These are phyloP conservation scores for Cyrtodaria siliqua DNA, from an alignment of 2,888 invertebrate species.

Conservation along the genomic window DNA sequence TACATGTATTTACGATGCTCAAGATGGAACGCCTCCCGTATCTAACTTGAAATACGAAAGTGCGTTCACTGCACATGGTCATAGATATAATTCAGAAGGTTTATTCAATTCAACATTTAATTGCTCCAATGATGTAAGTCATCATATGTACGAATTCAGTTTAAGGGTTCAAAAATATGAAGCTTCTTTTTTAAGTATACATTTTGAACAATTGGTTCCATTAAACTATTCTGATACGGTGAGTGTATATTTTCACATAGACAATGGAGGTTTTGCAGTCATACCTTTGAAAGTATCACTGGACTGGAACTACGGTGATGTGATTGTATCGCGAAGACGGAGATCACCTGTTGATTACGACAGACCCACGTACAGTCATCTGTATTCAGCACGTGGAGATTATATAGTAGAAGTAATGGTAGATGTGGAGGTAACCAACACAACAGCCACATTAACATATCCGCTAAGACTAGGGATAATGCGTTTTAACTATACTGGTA, in stretches of 20 bases:
- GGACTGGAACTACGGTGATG: constrained; percentile 41
- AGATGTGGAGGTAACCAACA: constrained; percentile 32
- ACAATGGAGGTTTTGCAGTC: constrained; percentile 45
- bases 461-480: constrained; percentile 49
- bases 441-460: constrained; percentile 19
- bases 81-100: constrained; percentile 40
- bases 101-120: constrained; percentile 41
- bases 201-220: constrained; percentile 36
- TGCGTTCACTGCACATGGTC: constrained; percentile 28
- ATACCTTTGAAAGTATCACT: constrained; percentile 41
- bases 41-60: constrained; percentile 15
- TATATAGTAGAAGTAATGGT: constrained; percentile 37
- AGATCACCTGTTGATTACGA: constrained; percentile 24
- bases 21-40: constrained; percentile 28
- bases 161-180: constrained; percentile 41
- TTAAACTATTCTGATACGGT: constrained; percentile 58
- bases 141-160: constrained; percentile 32
- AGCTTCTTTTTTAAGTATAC: constrained; percentile 28
- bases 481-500: constrained; percentile 50
- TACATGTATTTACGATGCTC: constrained; percentile 50
- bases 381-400: constrained; percentile 43
- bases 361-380: constrained; percentile 26
- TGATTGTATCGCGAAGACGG: background rate
- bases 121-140: constrained; percentile 56
- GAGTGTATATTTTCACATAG: constrained; percentile 53